phyloP scores from a whole-genome alignment of 30 jellyfish, hydroid and myxozoan genomes.

The Cassiopea xamachana region DNA sequence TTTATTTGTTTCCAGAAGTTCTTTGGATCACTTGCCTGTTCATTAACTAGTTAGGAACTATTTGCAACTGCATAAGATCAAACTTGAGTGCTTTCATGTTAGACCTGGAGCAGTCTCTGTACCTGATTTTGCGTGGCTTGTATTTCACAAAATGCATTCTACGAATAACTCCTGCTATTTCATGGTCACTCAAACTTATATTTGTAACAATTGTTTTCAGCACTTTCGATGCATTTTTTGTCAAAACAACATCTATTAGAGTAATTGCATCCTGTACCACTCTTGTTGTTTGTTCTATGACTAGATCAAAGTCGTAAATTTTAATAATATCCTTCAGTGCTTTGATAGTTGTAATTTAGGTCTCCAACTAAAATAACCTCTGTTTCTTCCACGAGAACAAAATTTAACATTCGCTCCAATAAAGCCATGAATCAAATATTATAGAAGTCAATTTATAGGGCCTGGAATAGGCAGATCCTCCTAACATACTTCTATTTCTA shows the following conservation, averaged over 20 bases:
- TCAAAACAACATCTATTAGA: background rate
- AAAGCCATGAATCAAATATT: too few relatives aligned
- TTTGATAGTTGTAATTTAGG: too few relatives aligned
- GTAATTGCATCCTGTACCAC: background rate
- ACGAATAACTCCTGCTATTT: background rate
- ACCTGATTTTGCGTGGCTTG: slow-evolving; percentile 24
- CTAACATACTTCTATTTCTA: too few relatives aligned
- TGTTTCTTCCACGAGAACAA: too few relatives aligned
- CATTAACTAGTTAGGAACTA: slow-evolving; percentile 36
- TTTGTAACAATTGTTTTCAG: background rate
- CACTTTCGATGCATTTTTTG: background rate
- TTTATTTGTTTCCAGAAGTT: slow-evolving; percentile 22
- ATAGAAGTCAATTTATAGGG: too few relatives aligned
- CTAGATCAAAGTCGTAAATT: too few relatives aligned
- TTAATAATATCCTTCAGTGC: too few relatives aligned
- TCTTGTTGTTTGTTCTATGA: too few relatives aligned
- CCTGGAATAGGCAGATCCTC: too few relatives aligned
- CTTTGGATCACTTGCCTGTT: slow-evolving; percentile 21
- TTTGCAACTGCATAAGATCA: slow-evolving; percentile 6
- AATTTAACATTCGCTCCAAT: too few relatives aligned
- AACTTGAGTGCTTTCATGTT: slow-evolving; percentile 16
- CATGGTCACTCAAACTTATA: slow-evolving; percentile 40
- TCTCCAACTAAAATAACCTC: too few relatives aligned
- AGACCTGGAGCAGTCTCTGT: slow-evolving; percentile 15
- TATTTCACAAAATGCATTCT: slow-evolving; percentile 22